Base-by-base conservation (phyloP, 2,888 invertebrate genomes). In the Matsumyia berberina region DNA sequence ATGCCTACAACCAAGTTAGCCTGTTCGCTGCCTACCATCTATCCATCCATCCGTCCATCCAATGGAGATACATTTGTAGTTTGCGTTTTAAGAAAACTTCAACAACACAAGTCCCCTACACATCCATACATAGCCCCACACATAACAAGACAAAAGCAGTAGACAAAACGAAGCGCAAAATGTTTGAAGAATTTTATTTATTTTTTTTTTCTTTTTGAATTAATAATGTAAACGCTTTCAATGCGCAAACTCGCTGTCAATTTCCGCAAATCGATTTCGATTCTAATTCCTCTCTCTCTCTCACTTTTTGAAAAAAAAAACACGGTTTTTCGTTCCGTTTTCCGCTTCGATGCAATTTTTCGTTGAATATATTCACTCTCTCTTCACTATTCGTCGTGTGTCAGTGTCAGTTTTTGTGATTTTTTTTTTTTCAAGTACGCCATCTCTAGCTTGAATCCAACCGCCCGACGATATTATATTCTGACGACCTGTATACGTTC, bases 221-320 rank as follows among this genome's bases (percentile, higher is more conserved):
- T 80, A 80, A 80, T 85, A 85, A 80, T 78, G 78, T 83, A 86
- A 86, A 86, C 81, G 86, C 80, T 87, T 87, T 87, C 72, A 87
- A 60, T 86, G 88, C 88, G 88, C 88, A 88, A 72, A 86, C 88
- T 87, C 88, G 85, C 70, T 72, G 76, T 88, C 87, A 82, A 87
- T 87, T 87, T 88, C 87, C 87, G 88, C 87, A 87, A 88, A 88
- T 88, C 88, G 88, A 88, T 88, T 85, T 51, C 74, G 69, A 85
- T 85, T 76, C 83, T 82, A 35, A 86, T 64, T 78, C 83, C 81
- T 85, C 58, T 66, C 69, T 70, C 53, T 57, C 69, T 73, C 57
- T 66, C 44, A 37, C 77, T 57, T 51, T 69, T 57, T 6, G 7
- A 42, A 73, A 51, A 42, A 6, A 31, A 15, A 24, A 49, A 62